Conservation (phyloP, 2,113 vertebrate genomes). For the Chloebia gouldiae region DNA sequence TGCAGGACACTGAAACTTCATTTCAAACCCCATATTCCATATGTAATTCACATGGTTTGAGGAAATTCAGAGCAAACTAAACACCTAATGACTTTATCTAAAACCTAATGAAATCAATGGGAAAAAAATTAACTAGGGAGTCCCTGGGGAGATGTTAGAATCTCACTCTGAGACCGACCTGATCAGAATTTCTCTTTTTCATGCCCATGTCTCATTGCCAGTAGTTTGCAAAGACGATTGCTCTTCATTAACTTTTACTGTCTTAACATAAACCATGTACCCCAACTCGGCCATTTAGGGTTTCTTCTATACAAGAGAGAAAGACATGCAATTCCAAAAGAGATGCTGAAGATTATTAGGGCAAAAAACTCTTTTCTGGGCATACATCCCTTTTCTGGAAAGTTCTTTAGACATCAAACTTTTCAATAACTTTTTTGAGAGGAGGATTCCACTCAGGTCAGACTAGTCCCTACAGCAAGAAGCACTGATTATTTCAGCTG, state of each 20-base stretch:
- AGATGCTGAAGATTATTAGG: background rate
- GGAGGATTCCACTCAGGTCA: background rate
- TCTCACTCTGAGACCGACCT: background rate
- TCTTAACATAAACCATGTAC: background rate
- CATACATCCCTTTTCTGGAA: background rate
- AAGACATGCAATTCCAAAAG: background rate
- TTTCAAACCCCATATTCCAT: background rate
- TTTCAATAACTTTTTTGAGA: background rate
- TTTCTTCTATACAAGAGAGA: background rate
- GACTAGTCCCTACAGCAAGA: background rate
- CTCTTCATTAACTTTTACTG: background rate
- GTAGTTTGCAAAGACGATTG: background rate
- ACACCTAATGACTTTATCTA: background rate
- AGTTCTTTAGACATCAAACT: background rate
- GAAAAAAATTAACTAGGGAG: background rate
- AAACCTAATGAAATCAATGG: background rate
- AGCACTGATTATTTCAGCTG: background rate
- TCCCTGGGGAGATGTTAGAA: background rate
- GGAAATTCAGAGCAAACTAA: background rate
- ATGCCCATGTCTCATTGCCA: background rate
- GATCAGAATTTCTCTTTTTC: background rate
- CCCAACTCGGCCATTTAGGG: background rate
- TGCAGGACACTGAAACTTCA: background rate
- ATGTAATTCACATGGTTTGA: background rate
- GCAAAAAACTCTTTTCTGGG: background rate